Conservation (phyloP, 2,113 vertebrate species). For the Lepisosteus osseus region DNA sequence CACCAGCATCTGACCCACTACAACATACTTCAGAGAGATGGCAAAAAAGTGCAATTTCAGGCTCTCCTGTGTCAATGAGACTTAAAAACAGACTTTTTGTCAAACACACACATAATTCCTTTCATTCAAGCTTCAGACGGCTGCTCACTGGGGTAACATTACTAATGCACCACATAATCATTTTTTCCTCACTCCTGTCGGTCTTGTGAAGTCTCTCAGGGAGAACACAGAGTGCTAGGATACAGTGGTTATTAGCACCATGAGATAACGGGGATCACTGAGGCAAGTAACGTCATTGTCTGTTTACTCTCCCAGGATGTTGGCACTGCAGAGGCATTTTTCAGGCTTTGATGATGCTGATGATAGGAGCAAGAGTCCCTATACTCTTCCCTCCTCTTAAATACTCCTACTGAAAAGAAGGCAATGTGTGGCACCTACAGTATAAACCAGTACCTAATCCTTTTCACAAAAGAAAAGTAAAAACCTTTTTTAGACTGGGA, state of each 20-base stretch:
- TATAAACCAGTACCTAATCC: too few relatives aligned
- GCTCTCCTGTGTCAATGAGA: too few relatives aligned
- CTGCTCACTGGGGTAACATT: conserved; percentile 66
- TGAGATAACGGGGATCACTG: conserved; percentile 63
- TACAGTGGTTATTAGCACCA: conserved; percentile 71
- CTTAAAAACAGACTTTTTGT: not conserved
- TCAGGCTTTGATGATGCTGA: conserved; percentile 53
- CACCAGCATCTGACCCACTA: too few relatives aligned
- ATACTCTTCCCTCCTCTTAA: too few relatives aligned
- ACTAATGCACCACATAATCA: conserved; percentile 75
- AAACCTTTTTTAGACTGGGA: conserved; percentile 2
- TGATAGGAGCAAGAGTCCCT: conserved; percentile 41
- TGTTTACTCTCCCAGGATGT: conserved; percentile 65
- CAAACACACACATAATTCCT: not conserved
- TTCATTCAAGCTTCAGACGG: not conserved
- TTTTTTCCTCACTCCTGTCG: conserved; percentile 58
- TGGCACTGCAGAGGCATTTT: conserved; percentile 51
- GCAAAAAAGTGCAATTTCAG: too few relatives aligned
- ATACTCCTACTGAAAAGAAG: conserved; percentile 27
- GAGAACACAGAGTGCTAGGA: conserved; percentile 59
- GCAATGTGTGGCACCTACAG: too few relatives aligned
- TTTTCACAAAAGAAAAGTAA: conserved; percentile 18
- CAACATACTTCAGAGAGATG: too few relatives aligned
- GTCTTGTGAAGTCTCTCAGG: conserved; percentile 55
- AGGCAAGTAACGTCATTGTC: conserved; percentile 64